Evolutionary conservation across 2,888 invertebrate species (phyloP).

Genomic region (Eristalis tenax): DNA sequence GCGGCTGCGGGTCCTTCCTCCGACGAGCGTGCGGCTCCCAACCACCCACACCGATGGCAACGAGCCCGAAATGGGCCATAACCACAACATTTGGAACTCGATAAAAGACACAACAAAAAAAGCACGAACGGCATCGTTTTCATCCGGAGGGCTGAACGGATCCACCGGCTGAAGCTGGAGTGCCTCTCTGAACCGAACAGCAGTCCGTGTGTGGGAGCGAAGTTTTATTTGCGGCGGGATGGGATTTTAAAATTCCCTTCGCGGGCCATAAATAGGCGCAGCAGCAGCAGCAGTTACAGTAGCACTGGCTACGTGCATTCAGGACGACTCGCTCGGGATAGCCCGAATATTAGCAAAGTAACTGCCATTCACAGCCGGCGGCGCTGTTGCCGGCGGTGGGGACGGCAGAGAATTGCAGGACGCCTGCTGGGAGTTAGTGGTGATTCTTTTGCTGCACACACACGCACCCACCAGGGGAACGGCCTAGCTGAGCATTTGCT

Average conservation of each 20-base stretch:
- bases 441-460: not conserved
- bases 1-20: constrained; percentile 18
- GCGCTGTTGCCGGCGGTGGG: not conserved
- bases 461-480: not conserved
- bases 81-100: constrained; percentile 70
- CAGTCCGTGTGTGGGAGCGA: constrained; percentile 1
- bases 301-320: constrained; percentile 50
- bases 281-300: constrained; percentile 32
- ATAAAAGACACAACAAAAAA: constrained; percentile 42
- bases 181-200: constrained; percentile 3
- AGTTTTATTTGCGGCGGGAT: constrained; percentile 34
- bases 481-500: constrained; percentile 11
- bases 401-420: constrained; percentile 42
- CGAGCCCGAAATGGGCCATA: constrained; percentile 66
- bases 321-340: constrained; percentile 19
- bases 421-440: constrained; percentile 55
- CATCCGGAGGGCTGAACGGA: constrained; percentile 31
- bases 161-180: constrained; percentile 14
- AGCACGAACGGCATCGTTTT: constrained; percentile 52
- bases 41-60: constrained; percentile 49
- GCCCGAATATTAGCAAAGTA: constrained; percentile 60
- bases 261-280: constrained; percentile 68
- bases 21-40: constrained; percentile 20
- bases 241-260: constrained; percentile 65
- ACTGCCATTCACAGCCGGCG: constrained; percentile 52